A percentile compares a stretch with the other conserved stretches of the same genome.
Conservation (phyloP, 2,113 vertebrate species). For the Rhizomys pruinosus region DNA sequence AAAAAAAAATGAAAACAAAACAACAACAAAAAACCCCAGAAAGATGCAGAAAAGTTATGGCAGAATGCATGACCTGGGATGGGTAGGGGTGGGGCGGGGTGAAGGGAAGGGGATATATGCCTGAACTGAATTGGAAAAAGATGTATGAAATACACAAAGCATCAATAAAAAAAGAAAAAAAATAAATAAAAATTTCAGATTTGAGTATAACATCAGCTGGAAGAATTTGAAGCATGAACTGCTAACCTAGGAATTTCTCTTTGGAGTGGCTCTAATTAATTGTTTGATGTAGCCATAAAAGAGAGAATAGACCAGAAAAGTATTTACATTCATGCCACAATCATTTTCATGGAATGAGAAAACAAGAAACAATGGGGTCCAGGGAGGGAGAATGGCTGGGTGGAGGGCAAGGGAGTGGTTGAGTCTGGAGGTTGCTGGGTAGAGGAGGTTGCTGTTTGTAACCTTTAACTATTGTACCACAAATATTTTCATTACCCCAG, state of each 20-base stretch:
- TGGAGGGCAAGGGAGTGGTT: too few species aligned
- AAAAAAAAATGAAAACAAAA: too few species aligned
- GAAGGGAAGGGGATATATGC: too few species aligned
- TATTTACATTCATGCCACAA: slow-evolving; percentile 40
- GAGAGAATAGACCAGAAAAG: slow-evolving; percentile 31
- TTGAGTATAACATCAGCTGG: neutral
- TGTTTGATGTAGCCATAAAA: slow-evolving; percentile 19
- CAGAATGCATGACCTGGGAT: too few species aligned
- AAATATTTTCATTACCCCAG: neutral
- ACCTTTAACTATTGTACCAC: neutral
- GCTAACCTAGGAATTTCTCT: slow-evolving; percentile 8
- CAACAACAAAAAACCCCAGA: too few species aligned
- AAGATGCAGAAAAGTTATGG: too few species aligned
- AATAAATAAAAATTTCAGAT: slow-evolving; percentile 20
- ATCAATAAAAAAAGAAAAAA: too few species aligned
- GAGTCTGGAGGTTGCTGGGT: too few species aligned
- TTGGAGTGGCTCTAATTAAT: slow-evolving; percentile 30
- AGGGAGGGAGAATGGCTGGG: neutral
- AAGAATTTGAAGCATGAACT: slow-evolving; percentile 36
- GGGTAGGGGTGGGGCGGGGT: too few species aligned
- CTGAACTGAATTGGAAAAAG: too few species aligned
- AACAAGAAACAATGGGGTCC: neutral
- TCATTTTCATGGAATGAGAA: slow-evolving; percentile 17
- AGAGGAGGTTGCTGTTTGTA: slow-evolving; percentile 3
- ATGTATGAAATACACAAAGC: too few species aligned